phyloP scores from a whole-genome alignment of 1,140 invertebrate genomes.

The Apis dorsata region DNA sequence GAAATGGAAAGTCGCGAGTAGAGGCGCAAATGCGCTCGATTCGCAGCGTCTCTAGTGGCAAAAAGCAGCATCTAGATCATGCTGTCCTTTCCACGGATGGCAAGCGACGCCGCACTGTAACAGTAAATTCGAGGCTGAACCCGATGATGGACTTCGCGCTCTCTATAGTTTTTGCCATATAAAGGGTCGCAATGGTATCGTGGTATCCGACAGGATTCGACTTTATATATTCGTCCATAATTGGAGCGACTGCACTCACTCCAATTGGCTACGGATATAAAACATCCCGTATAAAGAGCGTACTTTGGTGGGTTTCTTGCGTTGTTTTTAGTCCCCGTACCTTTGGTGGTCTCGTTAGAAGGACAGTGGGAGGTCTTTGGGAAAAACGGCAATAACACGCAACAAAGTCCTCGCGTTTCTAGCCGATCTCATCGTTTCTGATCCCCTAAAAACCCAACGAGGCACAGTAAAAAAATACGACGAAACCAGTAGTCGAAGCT shows the following conservation, averaged over 20 bases:
- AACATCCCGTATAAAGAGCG: constrained; percentile 63
- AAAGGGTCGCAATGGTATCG: constrained; percentile 53
- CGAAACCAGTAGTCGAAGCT: background rate
- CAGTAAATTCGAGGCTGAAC: constrained; percentile 27
- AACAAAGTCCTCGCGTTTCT: constrained; percentile 32
- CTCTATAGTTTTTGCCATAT: constrained; percentile 46
- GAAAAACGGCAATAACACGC: constrained; percentile 49
- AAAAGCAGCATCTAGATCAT: constrained; percentile 23
- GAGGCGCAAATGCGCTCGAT: constrained; percentile 21
- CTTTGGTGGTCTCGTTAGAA: constrained; percentile 66
- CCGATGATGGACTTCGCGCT: constrained; percentile 34
- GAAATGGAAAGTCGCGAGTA: background rate
- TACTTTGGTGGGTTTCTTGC: constrained; percentile 62
- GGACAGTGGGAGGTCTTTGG: constrained; percentile 62
- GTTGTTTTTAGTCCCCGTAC: constrained; percentile 52
- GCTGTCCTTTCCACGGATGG: constrained; percentile 26
- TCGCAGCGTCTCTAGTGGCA: background rate
- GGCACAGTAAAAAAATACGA: background rate
- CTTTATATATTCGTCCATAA: constrained; percentile 65
- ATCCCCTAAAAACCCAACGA: background rate
- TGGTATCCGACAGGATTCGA: constrained; percentile 9
- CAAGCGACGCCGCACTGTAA: constrained; percentile 27
- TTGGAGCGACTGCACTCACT: constrained; percentile 53
- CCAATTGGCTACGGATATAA: constrained; percentile 58
- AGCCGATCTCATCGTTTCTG: constrained; percentile 22